Conservation (phyloP, 2,797 vertebrate genomes). For the Siniperca obscura region DNA sequence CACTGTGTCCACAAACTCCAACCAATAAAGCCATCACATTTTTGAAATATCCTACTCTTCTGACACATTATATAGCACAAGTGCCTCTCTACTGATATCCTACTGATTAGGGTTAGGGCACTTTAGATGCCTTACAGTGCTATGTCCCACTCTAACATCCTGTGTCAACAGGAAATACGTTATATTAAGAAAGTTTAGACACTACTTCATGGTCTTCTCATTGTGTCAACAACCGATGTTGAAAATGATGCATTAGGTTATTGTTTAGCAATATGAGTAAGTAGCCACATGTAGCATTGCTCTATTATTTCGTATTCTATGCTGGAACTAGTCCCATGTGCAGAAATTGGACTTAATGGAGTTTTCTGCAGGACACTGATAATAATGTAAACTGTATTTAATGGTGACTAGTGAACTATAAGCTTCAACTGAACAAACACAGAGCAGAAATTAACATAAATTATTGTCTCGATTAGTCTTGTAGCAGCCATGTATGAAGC, state of each 20-base stretch:
- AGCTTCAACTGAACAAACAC: conserved; percentile 50
- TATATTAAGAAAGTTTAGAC: background rate
- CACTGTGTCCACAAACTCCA: background rate
- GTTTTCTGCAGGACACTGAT: conserved; percentile 51
- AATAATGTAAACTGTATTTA: conserved; percentile 55
- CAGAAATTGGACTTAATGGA: conserved; percentile 44
- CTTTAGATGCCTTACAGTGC: background rate
- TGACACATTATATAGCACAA: background rate
- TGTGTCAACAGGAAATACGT: background rate
- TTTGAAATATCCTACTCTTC: background rate
- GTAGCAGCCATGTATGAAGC: conserved; percentile 25
- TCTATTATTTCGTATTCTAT: conserved; percentile 16
- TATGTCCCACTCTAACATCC: background rate
- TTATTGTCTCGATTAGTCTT: conserved; percentile 29
- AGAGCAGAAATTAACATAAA: conserved; percentile 44
- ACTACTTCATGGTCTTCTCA: background rate
- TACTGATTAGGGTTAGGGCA: background rate
- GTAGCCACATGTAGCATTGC: background rate
- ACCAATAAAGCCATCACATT: too few relatives aligned
- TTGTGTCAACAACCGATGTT: background rate
- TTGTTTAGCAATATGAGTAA: conserved; percentile 20
- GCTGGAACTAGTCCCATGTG: conserved; percentile 41
- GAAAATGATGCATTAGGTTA: conserved; percentile 16
- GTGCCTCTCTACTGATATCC: background rate
- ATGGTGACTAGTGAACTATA: conserved; percentile 61